Evolutionary conservation across 2,888 invertebrate genomes (phyloP).

Genomic region (Drosophila algonquin): DNA sequence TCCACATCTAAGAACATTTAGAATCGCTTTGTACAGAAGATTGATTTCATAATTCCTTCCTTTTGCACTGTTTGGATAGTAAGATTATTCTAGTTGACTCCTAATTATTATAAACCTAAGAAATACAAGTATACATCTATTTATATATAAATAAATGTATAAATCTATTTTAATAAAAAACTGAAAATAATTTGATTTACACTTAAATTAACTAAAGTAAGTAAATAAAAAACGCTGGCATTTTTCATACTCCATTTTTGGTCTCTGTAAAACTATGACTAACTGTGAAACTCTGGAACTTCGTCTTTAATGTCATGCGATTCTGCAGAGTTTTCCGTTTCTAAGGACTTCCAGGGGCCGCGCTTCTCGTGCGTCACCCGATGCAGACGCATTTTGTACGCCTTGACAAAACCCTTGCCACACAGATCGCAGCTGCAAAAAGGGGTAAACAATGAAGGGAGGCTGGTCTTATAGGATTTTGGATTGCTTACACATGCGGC

Average conservation of each 20-base stretch:
- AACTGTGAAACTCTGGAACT: slow-evolving; percentile 38
- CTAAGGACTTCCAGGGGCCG: slow-evolving; percentile 48
- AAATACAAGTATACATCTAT: too few relatives aligned
- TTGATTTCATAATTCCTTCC: background rate
- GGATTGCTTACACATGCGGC: slow-evolving; percentile 77
- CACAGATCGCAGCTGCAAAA: slow-evolving; percentile 75
- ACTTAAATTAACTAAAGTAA: background rate
- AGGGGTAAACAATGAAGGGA: too few relatives aligned
- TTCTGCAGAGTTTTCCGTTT: background rate
- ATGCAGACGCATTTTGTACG: slow-evolving; percentile 80
- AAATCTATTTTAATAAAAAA: background rate
- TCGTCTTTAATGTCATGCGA: slow-evolving; percentile 48
- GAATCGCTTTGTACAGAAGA: background rate
- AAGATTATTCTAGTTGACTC: background rate
- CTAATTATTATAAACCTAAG: background rate
- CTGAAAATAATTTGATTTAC: background rate
- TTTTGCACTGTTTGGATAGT: background rate
- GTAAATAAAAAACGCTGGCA: background rate
- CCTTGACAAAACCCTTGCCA: slow-evolving; percentile 81
- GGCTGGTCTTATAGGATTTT: too few relatives aligned
- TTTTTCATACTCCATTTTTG: background rate
- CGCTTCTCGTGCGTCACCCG: slow-evolving; percentile 76
- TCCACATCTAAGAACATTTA: background rate
- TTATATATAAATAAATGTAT: too few relatives aligned
- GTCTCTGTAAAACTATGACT: background rate